phyloP scores from a whole-genome alignment of 2,797 vertebrate species.

The Sarcoramphus papa region DNA sequence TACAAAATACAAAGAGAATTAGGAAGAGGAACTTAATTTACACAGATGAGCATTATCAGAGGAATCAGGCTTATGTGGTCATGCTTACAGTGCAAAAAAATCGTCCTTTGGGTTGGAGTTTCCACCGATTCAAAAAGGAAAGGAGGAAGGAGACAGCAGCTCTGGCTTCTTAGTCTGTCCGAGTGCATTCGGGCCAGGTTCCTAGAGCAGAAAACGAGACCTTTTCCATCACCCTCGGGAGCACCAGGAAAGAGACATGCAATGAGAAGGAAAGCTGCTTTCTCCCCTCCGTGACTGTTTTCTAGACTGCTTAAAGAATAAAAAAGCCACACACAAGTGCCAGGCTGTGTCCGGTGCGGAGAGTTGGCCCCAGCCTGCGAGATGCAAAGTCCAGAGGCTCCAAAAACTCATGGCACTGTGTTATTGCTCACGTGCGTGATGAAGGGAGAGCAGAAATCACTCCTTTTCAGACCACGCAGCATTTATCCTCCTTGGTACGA shows the following conservation, averaged over 20 bases:
- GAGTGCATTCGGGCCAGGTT: not conserved
- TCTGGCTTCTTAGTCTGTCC: not conserved
- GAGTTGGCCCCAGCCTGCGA: not conserved
- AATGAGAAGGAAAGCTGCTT: not conserved
- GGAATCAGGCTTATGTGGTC: no score
- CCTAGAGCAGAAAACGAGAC: not conserved
- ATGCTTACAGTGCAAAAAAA: not conserved
- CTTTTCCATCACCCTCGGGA: not conserved
- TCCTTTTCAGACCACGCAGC: no score
- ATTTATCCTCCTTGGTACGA: not conserved
- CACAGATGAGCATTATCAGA: not conserved
- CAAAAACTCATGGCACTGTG: not conserved
- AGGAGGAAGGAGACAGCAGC: not conserved
- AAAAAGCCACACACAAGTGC: accelerated
- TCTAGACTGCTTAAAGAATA: not conserved
- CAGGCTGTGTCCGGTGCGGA: accelerated
- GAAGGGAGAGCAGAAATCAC: not conserved
- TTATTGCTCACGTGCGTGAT: accelerated
- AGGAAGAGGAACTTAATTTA: not conserved
- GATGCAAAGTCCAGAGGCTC: not conserved
- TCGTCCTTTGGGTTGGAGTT: not conserved
- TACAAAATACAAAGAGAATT: not conserved
- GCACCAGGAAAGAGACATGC: no score
- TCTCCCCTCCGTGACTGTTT: not conserved
- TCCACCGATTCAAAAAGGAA: not conserved